Evolutionary conservation across 2,113 vertebrate genomes (phyloP).

Genomic region (Myiozetetes cayanensis): DNA sequence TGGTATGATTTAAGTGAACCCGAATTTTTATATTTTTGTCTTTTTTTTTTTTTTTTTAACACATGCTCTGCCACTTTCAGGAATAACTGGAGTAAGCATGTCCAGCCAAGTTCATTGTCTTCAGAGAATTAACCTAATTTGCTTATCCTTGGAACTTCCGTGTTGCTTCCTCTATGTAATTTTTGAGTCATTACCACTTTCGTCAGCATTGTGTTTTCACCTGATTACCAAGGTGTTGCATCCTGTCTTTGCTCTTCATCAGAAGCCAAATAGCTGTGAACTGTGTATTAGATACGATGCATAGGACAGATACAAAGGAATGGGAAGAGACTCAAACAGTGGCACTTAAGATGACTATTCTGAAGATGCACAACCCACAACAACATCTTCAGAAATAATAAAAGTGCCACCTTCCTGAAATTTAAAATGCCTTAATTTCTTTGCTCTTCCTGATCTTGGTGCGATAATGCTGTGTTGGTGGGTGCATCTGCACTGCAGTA

Average conservation of each 20-base stretch:
- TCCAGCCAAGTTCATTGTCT: neutral
- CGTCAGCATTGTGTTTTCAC: accelerated
- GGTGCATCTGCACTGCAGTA: neutral
- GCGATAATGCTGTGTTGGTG: neutral
- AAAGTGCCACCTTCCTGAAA: neutral
- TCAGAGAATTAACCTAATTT: neutral
- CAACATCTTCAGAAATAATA: neutral
- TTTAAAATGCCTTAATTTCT: neutral
- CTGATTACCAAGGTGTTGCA: neutral
- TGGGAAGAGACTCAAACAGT: neutral
- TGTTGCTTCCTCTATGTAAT: neutral
- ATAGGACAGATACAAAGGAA: neutral
- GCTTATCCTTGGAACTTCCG: neutral
- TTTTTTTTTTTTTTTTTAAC: neutral
- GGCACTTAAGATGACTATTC: neutral
- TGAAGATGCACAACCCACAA: neutral
- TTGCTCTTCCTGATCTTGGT: neutral
- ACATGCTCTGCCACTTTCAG: neutral
- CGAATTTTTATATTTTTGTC: neutral
- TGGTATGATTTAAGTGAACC: neutral
- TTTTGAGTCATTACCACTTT: constrained; percentile 24
- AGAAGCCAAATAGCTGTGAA: constrained; percentile 8
- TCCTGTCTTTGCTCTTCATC: neutral
- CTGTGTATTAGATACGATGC: neutral
- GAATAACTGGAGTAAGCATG: neutral